Evolutionary conservation across 2,888 invertebrate species (phyloP).

Genomic region (Andrena hattorfiana): DNA sequence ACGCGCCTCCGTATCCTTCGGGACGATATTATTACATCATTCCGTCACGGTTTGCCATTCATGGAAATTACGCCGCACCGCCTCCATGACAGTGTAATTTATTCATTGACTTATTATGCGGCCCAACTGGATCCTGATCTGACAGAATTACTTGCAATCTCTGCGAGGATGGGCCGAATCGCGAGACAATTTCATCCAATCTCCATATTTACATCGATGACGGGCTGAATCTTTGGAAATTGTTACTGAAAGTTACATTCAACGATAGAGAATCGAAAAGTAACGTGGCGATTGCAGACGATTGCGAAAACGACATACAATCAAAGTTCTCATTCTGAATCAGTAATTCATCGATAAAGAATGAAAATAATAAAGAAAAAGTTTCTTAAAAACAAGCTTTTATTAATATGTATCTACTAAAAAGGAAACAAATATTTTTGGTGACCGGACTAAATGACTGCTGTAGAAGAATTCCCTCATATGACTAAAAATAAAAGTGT

Average conservation of each 20-base stretch:
- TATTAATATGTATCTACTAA: too few species aligned
- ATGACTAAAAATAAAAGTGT: too few species aligned
- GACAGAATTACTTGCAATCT: conserved; percentile 49
- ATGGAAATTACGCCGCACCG: conserved; percentile 22
- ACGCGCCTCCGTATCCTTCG: conserved; percentile 12
- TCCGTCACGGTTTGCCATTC: conserved; percentile 54
- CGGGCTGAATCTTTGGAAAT: neutral
- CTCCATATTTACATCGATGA: conserved; percentile 12
- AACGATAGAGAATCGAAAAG: neutral
- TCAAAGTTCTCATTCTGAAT: too few species aligned
- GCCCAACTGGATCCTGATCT: conserved; percentile 18
- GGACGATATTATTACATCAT: conserved; percentile 20
- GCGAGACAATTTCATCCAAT: conserved; percentile 27
- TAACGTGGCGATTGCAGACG: too few species aligned
- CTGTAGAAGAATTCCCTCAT: too few species aligned
- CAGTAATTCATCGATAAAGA: too few species aligned
- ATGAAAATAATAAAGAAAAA: too few species aligned
- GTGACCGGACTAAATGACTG: too few species aligned
- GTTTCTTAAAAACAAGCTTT: too few species aligned
- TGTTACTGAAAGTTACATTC: neutral
- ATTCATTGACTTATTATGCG: conserved; percentile 50
- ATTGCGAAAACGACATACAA: too few species aligned
- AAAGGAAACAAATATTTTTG: too few species aligned
- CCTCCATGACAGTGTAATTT: conserved; percentile 52
- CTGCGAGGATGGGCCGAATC: conserved; percentile 37